These are phyloP conservation scores for Hemistola chrysoprasaria DNA, from an alignment of 2,888 invertebrate genomes.

Conservation along the genomic window DNA sequence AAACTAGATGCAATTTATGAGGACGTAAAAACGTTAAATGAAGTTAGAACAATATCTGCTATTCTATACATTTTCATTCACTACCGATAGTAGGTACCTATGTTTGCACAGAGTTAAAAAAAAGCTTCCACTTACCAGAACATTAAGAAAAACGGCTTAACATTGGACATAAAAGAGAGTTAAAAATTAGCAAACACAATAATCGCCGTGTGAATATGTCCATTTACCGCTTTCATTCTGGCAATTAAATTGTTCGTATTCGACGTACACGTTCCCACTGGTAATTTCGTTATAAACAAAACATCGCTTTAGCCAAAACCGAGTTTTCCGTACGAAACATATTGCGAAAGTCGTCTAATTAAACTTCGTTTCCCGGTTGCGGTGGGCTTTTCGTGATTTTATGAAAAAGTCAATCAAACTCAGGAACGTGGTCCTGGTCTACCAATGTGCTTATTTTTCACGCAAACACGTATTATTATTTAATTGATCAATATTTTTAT, in stretches of 20 bases:
- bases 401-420: constrained; percentile 48
- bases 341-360: constrained; percentile 43
- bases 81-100: no score
- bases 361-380: constrained; percentile 34
- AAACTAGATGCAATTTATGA: no score
- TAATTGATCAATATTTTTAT: no score
- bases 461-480: no score
- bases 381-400: constrained; percentile 32
- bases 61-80: no score
- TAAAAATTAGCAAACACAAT: constrained; percentile 11
- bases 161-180: constrained; percentile 31
- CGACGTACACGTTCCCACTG: constrained; percentile 18
- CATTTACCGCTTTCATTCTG: constrained; percentile 13
- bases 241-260: constrained; percentile 22
- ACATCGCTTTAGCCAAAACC: constrained; percentile 18
- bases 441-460: no score
- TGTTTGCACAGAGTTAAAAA: background rate
- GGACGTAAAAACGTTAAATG: no score
- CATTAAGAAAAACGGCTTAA: constrained; percentile 25
- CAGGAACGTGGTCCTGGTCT: constrained; percentile 8
- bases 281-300: constrained; percentile 27
- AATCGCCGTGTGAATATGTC: constrained; percentile 9
- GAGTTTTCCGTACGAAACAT: constrained; percentile 29
- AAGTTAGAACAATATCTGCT: no score
- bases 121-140: constrained; percentile 26